Evolutionary conservation across 2,797 vertebrate species (phyloP), one percentile per base, ranked within the genome.

Genomic region (Pseudotriccus pelzelni): DNA sequence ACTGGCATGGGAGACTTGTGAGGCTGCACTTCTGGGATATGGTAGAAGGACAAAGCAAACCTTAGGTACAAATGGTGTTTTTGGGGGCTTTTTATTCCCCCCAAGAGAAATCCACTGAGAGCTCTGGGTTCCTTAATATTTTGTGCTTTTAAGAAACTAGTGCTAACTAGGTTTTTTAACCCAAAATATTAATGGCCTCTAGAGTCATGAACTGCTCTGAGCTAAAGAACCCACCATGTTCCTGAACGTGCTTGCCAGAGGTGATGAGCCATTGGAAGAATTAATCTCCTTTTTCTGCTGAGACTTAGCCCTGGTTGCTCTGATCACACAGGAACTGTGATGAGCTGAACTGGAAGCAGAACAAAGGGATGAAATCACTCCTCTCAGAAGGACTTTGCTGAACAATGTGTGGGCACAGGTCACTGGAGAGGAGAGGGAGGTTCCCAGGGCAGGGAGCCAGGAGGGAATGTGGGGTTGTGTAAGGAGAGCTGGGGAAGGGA

Each of bases 271-370:
- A 25, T 23, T 13, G 4, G 50, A 46, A 88, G 86, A 80, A 93
- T 78, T 86, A 86, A 94, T 93, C 80, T 73, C 76, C n/a, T 80
- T 78, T 81, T 91, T 79, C 84, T 47, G 12, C 85, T 46, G 80
- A 86, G 94, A 46, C 20, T 87, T 87, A 78, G 53, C 73, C 52
- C 5, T 87, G 87, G 70, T 92, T 73, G 78, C 93, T 96, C 87
- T 80, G 78, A 85, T 92, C 83, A 83, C 92, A 81, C 66, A 34
- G 87, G 94, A 64, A 58, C 62, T 75, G 81, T 55, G 81, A 87
- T 80, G 94, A 93, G 92, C 86, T 93, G 94, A 93, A 72, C 92
- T 96, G 89, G 91, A 84, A 91, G n/a, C 87, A 86, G 92, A 94
- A 82, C 94, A 92, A 87, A 89, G 76, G 84, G 91, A 73, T 94